These are phyloP conservation scores for Dicyrtoma fusca DNA, from an alignment of 2,888 invertebrate genomes.

Conservation along the genomic window DNA sequence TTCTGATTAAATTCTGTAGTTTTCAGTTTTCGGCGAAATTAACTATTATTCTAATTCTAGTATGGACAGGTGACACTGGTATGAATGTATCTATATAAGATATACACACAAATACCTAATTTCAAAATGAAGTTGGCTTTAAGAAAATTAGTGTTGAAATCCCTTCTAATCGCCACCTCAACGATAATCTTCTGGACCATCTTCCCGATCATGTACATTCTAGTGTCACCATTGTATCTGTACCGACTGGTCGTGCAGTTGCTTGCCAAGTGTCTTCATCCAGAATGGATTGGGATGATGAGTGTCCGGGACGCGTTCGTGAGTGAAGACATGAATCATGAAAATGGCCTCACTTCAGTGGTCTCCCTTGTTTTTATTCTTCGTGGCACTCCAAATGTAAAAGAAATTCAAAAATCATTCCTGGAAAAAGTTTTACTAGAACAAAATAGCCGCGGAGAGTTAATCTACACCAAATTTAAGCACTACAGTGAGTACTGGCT, in stretches of 20 bases:
- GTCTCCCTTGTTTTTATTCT: constrained; percentile 31
- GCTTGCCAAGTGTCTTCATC: constrained; percentile 38
- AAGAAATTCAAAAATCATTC: constrained; percentile 15
- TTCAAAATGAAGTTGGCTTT: neutral
- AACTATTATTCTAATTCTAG: neutral
- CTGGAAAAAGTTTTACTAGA: constrained; percentile 39
- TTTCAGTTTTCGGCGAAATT: too few relatives aligned
- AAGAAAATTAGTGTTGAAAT: neutral
- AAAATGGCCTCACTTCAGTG: constrained; percentile 20
- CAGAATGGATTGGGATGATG: constrained; percentile 50
- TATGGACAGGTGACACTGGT: neutral
- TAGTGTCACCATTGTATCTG: constrained; percentile 25
- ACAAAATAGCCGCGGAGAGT: constrained; percentile 37
- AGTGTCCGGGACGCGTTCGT: constrained; percentile 47
- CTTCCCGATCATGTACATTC: constrained; percentile 15
- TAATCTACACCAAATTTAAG: constrained; percentile 42
- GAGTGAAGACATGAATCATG: constrained; percentile 35
- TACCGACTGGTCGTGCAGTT: constrained; percentile 41
- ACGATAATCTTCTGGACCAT: constrained; percentile 16
- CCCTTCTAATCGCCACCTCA: neutral
- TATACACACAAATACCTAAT: neutral
- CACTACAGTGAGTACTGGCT: constrained; percentile 50
- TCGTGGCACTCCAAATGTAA: constrained; percentile 14
- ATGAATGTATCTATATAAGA: neutral
- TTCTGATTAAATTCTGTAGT: too few relatives aligned